These are phyloP conservation scores for Maniola jurtina DNA, from an alignment of 1,140 invertebrate species.

Conservation along the genomic window DNA sequence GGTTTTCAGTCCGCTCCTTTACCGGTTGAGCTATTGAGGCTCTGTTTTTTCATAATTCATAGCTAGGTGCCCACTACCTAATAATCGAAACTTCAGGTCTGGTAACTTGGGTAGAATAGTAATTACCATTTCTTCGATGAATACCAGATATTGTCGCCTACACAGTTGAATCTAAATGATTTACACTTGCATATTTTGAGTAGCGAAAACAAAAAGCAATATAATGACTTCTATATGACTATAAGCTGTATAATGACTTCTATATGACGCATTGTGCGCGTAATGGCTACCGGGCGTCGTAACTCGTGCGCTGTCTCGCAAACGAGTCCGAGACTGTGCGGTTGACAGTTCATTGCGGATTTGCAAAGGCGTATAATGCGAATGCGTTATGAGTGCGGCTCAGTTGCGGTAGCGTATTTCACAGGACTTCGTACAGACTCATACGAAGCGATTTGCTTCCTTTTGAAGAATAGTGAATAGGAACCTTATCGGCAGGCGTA, in stretches of 20 bases:
- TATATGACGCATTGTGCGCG: constrained; percentile 44
- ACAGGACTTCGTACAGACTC: background rate
- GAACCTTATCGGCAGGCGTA: no score
- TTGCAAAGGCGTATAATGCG: constrained; percentile 6
- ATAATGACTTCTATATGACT: constrained; percentile 23
- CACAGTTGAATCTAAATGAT: constrained; percentile 1
- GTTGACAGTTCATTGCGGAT: constrained; percentile 16
- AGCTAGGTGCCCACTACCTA: no score
- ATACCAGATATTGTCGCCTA: background rate
- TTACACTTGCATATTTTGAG: constrained; percentile 32
- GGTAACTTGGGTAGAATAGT: background rate
- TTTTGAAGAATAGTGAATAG: no score
- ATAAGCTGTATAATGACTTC: background rate
- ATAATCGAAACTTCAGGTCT: no score
- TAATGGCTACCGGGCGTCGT: constrained; percentile 52
- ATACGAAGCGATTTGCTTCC: no score
- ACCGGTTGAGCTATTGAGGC: no score
- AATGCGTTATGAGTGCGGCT: background rate
- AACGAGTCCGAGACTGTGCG: constrained; percentile 29
- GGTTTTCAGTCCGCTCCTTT: no score
- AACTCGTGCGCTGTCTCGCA: constrained; percentile 45
- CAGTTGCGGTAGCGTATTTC: background rate
- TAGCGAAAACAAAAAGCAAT: constrained; percentile 29
- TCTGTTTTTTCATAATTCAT: no score
- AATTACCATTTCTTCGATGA: background rate